Conservation (phyloP, 2,797 vertebrate genomes). For the Catamblyrhynchus diadema region DNA sequence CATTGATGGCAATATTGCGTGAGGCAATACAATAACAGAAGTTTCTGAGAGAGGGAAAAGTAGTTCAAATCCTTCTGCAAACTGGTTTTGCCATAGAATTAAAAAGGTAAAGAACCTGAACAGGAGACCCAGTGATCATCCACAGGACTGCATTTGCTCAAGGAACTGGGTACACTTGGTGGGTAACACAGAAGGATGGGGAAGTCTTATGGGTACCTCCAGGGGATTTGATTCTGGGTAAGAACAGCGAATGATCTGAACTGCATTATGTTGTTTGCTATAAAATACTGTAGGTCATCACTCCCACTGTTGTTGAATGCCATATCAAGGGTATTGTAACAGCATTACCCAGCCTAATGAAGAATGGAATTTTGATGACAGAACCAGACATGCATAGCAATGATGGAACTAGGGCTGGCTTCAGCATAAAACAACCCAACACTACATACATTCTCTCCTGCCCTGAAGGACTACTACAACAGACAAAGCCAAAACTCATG, state of each 20-base stretch:
- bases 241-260: rapidly evolving
- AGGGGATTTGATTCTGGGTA: not conserved
- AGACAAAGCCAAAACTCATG: not conserved
- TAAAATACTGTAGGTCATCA: not conserved
- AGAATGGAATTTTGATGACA: not conserved
- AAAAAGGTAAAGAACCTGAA: not conserved
- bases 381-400: not conserved
- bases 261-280: not conserved
- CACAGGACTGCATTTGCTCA: not conserved
- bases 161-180: not conserved
- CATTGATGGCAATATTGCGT: not conserved
- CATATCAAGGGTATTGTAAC: not conserved
- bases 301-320: not conserved
- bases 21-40: not conserved
- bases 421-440: not conserved
- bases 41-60: not conserved
- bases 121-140: not conserved
- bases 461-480: not conserved
- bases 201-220: rapidly evolving
- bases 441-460: not conserved
- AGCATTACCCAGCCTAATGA: not conserved
- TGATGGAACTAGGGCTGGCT: not conserved
- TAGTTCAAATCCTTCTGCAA: not conserved
- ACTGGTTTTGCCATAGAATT: not conserved
- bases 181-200: not conserved